These are phyloP conservation scores for Resseliella maxima DNA, from an alignment of 2,888 invertebrate genomes.

Conservation along the genomic window DNA sequence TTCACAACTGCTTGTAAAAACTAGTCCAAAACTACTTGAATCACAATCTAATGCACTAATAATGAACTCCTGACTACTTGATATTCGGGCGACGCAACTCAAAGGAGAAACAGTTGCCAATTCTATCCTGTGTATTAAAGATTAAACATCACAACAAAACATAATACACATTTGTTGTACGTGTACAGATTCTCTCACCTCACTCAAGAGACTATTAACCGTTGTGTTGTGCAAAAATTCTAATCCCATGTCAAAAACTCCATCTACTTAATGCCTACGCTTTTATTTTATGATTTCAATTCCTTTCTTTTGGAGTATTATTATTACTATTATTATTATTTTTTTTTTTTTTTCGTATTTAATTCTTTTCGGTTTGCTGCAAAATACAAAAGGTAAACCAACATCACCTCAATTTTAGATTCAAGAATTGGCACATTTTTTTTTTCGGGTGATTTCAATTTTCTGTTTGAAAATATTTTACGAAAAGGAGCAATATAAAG, in stretches of 20 bases:
- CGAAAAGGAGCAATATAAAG: neutral
- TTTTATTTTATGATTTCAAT: slow-evolving; percentile 21
- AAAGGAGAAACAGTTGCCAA: slow-evolving; percentile 21
- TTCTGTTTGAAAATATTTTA: neutral
- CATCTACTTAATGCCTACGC: slow-evolving; percentile 45
- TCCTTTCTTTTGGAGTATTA: neutral
- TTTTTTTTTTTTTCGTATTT: neutral
- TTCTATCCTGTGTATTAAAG: neutral
- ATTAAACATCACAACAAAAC: neutral
- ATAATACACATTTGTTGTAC: neutral
- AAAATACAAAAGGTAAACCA: slow-evolving; percentile 23
- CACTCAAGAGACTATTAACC: slow-evolving; percentile 17
- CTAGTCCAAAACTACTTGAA: slow-evolving; percentile 45
- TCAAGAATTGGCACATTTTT: slow-evolving; percentile 43
- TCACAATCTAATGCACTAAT: slow-evolving; percentile 18
- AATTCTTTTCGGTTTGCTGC: neutral
- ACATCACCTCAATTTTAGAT: slow-evolving; percentile 35
- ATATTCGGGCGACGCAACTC: slow-evolving; percentile 13
- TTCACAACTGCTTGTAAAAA: neutral
- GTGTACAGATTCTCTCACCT: slow-evolving; percentile 39
- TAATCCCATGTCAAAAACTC: slow-evolving; percentile 51
- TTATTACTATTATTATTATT: neutral
- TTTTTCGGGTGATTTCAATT: slow-evolving; percentile 37
- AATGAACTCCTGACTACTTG: slow-evolving; percentile 21
- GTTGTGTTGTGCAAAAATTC: slow-evolving; percentile 50